Base-by-base conservation (phyloP, 2,797 vertebrate species). In the Takifugu rubripes region DNA sequence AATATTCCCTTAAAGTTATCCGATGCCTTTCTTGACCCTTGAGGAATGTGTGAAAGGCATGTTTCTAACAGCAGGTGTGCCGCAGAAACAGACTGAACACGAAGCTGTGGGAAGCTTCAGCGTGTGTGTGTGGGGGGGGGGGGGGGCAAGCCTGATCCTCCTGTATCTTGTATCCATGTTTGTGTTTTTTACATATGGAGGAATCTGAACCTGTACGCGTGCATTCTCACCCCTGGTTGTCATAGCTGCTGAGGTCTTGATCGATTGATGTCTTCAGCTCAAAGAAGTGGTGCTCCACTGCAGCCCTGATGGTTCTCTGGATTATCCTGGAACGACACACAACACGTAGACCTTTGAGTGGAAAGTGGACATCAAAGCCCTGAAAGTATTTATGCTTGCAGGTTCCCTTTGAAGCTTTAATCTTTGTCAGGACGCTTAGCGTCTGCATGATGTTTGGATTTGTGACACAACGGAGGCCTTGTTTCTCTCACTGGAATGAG, bases 221-320 rank as follows among this genome's bases (percentile, higher is more conserved):
- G 10, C 9, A 4, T n/a, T 67, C 86, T 86, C 76, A 88, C 79
- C 79, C 77, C 27, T 82, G 84, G 81, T 53, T 81, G 61, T 87
- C 85, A 45, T 88, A 91, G 74, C 70, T 87, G 72, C 81, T 74
- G 66, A 94, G 87, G 81, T 94, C 91, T 1, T 93, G 93, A 85
- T 93, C 90, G 78, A 95, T 93, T 84, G 91, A 93, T 84, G 92
- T 94, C 87, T 95, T 94, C 75, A 96, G 88, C 66, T 96, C 94
- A 6, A 93, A 92, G 77, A 98, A 93, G 78, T 96, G 95, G 75
- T 97, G 94, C 84, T 95, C 93, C 77, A 96, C 94, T 61, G 94
- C 94, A 78, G 93, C 93, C 68, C 94, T 90, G 82, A 96, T 93
- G 83, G 93, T 94, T 90, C 92, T 92, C 78, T 96, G 91, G 64